A percentile compares a stretch with the other conserved stretches of the same genome.
Evolutionary conservation across 1,140 invertebrate genomes (phyloP).

Genomic region (Probaryconus sp.): DNA sequence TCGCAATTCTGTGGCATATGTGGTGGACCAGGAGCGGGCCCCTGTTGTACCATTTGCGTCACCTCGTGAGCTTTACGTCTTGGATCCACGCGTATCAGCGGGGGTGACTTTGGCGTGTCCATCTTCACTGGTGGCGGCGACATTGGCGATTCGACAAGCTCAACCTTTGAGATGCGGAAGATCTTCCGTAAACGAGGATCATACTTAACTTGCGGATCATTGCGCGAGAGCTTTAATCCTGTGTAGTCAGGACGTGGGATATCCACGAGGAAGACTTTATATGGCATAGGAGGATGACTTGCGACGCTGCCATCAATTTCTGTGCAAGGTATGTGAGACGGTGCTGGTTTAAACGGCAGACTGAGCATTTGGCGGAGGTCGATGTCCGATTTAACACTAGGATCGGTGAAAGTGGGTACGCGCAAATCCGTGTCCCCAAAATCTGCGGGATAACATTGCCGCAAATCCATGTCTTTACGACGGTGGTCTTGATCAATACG

Average conservation of each 20-base stretch:
- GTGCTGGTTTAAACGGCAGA: constrained; percentile 86
- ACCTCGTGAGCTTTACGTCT: constrained; percentile 76
- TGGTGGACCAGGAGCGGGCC: constrained; percentile 76
- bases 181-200: constrained; percentile 87
- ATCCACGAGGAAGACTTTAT: constrained; percentile 82
- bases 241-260: constrained; percentile 86
- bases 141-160: constrained; percentile 76
- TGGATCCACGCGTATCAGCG: constrained; percentile 77
- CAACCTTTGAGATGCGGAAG: constrained; percentile 81
- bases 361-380: constrained; percentile 84
- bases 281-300: constrained; percentile 85
- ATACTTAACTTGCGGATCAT: constrained; percentile 83
- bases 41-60: constrained; percentile 51
- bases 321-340: constrained; percentile 87
- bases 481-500: constrained; percentile 74
- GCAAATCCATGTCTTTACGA: constrained; percentile 80
- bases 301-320: constrained; percentile 90
- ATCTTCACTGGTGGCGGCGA: constrained; percentile 70
- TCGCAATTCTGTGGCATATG: constrained; percentile 76
- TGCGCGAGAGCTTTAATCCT: constrained; percentile 84
- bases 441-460: constrained; percentile 73
- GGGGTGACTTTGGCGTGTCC: constrained; percentile 74
- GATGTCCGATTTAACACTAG: constrained; percentile 80
- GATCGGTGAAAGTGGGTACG: constrained; percentile 64
- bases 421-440: constrained; percentile 76